Base-by-base conservation (phyloP, 1,140 invertebrate species). In the Brachionus sp. region DNA sequence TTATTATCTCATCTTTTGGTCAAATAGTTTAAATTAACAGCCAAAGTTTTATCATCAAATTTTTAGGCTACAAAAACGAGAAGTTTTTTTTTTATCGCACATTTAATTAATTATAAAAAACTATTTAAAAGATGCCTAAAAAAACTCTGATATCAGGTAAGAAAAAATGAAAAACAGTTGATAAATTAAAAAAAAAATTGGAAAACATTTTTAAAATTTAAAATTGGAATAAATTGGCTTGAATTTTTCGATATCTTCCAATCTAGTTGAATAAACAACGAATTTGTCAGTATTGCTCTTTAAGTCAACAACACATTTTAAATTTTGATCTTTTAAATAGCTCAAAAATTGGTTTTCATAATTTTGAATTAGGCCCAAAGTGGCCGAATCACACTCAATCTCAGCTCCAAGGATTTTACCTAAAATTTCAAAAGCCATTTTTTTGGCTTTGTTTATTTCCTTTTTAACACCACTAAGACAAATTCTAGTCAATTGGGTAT, bases 401-500 rank as follows among this genome's bases (percentile, higher is more conserved):
- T 75, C 70, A 6, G 42, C 70, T 0, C 70, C 70, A 25, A 75
- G 42, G 25, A 75, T 46, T 46, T 44, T 10, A 5, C 16, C 19
- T 6, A 75, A 35, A 35, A 75, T 75, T 29, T 75, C 25, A 46
- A 75, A 75, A 29, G 70, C 70, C 23, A 75, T 12, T 4, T 44
- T 75, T 29, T 75, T 75, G 3, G 70, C 70, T 75, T 75, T 25
- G 19, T 75, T 39, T 29, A 75, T 75, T 13, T 75, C 70, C 19
- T 25, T 25, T 46, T 75, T 75, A 10, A 3, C 2, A 44, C 70
- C 70, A 25, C 39, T 75, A 5, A 75, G 25, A 75, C 37, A 75
- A 46, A 75, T 75, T 46, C 70, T 75, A 13, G 70, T 75, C 42
- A 75, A 46, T 29, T 75, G 16, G 1, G 70, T 75, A n/a, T 75